These are phyloP conservation scores for Strongylocentrotus purpuratus DNA, from an alignment of 35 echinoderm and acorn worm species.

Conservation along the genomic window DNA sequence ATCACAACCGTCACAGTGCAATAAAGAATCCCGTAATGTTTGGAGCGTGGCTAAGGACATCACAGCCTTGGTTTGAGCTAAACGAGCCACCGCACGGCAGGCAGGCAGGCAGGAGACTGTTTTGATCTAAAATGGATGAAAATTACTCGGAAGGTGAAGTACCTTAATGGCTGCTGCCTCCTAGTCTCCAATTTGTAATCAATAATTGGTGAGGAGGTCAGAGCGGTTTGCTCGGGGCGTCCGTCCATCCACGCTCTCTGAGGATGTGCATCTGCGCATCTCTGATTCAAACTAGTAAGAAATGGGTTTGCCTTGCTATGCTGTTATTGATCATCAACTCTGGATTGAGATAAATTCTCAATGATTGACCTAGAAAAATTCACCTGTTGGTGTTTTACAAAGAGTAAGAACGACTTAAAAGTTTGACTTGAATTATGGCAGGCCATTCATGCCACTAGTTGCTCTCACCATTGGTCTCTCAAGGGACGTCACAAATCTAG, in stretches of 20 bases:
- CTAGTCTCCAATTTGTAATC: not conserved
- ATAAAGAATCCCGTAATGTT: too few relatives aligned
- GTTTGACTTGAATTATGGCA: too few relatives aligned
- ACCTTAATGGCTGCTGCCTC: not conserved
- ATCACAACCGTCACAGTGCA: too few relatives aligned
- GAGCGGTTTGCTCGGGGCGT: not conserved
- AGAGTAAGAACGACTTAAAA: too few relatives aligned
- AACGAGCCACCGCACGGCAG: too few relatives aligned
- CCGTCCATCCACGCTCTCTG: not conserved
- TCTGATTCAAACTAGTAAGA: not conserved
- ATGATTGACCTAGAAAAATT: not conserved
- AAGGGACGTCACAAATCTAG: too few relatives aligned
- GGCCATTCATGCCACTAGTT: too few relatives aligned
- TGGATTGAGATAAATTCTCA: not conserved
- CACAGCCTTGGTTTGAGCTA: too few relatives aligned
- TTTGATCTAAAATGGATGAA: not conserved
- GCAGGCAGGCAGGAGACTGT: too few relatives aligned
- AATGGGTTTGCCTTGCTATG: not conserved
- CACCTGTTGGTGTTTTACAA: not conserved
- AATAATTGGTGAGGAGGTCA: conserved; percentile 9
- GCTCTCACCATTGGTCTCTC: too few relatives aligned
- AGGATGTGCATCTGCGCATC: not conserved
- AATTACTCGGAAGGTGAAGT: not conserved
- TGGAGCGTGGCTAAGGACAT: too few relatives aligned
- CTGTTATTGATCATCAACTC: not conserved